Percentiles rank a stretch among this genome's conserved stretches.
These are phyloP conservation scores for Climacteris rufus DNA, from an alignment of 2,113 vertebrate genomes.

Conservation along the genomic window DNA sequence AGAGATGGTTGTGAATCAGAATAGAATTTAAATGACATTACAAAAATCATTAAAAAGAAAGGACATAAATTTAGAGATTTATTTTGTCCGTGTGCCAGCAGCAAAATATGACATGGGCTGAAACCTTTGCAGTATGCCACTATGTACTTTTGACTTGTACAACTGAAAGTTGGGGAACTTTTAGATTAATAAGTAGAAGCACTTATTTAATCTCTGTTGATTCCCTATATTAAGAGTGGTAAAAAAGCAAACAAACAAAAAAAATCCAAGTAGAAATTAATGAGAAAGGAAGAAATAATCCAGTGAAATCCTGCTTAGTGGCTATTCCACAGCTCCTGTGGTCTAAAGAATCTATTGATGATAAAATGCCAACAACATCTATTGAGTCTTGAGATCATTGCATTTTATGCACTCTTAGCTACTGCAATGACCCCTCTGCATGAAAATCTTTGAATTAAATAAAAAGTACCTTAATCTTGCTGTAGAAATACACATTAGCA, in stretches of 20 bases:
- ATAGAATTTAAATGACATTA: neutral
- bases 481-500: too few relatives aligned
- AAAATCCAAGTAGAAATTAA: neutral
- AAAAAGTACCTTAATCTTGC: neutral
- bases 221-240: neutral
- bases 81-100: neutral
- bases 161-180: neutral
- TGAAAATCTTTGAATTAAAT: neutral
- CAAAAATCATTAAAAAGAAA: neutral
- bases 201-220: neutral
- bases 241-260: neutral
- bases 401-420: neutral
- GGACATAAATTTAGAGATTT: neutral
- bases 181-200: neutral
- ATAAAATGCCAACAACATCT: neutral
- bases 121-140: neutral
- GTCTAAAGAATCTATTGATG: neutral
- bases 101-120: neutral
- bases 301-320: neutral
- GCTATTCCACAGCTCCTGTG: neutral
- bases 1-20: neutral
- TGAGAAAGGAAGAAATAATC: neutral
- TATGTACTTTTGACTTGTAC: neutral
- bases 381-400: neutral
- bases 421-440: neutral